Evolutionary conservation across 2,113 vertebrate genomes (phyloP), one percentile per base, ranked within the genome.

Genomic region (Puffinus mauretanicus): DNA sequence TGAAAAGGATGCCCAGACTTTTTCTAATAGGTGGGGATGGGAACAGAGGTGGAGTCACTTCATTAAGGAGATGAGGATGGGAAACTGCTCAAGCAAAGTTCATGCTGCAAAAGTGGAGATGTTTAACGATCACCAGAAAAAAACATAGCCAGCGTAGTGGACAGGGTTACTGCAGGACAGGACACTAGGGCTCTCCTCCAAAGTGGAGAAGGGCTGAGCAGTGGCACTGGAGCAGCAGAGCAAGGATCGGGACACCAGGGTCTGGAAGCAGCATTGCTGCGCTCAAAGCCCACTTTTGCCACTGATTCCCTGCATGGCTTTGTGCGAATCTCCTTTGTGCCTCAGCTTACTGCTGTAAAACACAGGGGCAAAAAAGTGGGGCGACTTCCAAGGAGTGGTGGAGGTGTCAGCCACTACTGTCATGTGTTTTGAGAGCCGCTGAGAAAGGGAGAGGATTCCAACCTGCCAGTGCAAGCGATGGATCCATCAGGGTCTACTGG

Each of bases 41-140:
- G 42, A 91, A 85, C 40, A 16, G 18, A 87, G 46, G 32, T 76
- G 78, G 66, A 76, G 58, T 91, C 49, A 70, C 66, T 89, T 82
- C 70, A 77, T 70, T 79, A 80, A 32, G n/a, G 32, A 86, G n/a
- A 70, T 15, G 16, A 94, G 34, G 49, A 89, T 25, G 42, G 66
- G 70, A 93, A 96, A 88, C 25, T 58, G 77, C 49, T 89, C 86
- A 71, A 82, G 73, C 9, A 71, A 94, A 89, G 66, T 80, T 88
- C 75, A 66, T 57, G 77, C 79, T 86, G 78, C 20, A 73, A 26
- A 91, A 93, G 65, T 62, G 22, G 44, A 94, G 52, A 89, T 42
- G 38, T 82, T 95, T 82, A 94, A 62, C 2, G 15, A 52, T 84
- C 66, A 65, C 26, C 3, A 71, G 30, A 62, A 73, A 84, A 92